Conservation (phyloP, 1,140 invertebrate species). For the Dreissena rostriformis region DNA sequence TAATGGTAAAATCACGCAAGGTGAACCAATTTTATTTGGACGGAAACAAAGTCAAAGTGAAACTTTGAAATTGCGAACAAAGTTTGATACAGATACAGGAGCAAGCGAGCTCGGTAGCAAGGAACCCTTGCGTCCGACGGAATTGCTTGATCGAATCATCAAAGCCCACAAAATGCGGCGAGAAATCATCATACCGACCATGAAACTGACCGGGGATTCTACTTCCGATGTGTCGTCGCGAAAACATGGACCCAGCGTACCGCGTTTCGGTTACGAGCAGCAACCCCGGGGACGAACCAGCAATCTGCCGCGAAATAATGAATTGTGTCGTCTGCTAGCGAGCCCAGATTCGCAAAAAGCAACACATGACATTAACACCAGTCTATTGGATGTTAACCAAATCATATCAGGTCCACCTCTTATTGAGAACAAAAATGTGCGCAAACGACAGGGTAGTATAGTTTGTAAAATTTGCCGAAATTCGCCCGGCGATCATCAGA, state of each 20-base stretch:
- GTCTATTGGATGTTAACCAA: no score
- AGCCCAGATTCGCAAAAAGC: conserved; percentile 6
- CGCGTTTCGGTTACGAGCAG: no score
- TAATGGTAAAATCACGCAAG: no score
- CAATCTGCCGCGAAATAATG: conserved; percentile 29
- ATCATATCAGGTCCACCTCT: no score
- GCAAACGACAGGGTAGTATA: conserved; percentile 19
- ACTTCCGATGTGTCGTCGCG: neutral
- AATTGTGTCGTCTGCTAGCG: conserved; percentile 33
- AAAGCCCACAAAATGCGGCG: conserved; percentile 7
- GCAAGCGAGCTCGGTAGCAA: neutral
- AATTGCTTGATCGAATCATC: conserved; percentile 9
- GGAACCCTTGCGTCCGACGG: conserved; percentile 14
- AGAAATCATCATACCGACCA: conserved; percentile 33
- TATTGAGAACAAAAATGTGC: conserved; percentile 16
- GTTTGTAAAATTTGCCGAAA: conserved; percentile 35
- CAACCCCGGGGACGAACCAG: neutral
- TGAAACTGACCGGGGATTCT: neutral
- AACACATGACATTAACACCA: no score
- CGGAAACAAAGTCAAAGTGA: no score
- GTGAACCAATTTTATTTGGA: no score
- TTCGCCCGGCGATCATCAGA: conserved; percentile 43
- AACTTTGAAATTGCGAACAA: no score
- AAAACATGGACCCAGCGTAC: no score
- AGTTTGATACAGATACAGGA: no score